Percentiles rank a stretch among this genome's conserved stretches.
Evolutionary conservation across 1,140 invertebrate species (phyloP).

Genomic region (Trachelipus rathkii): DNA sequence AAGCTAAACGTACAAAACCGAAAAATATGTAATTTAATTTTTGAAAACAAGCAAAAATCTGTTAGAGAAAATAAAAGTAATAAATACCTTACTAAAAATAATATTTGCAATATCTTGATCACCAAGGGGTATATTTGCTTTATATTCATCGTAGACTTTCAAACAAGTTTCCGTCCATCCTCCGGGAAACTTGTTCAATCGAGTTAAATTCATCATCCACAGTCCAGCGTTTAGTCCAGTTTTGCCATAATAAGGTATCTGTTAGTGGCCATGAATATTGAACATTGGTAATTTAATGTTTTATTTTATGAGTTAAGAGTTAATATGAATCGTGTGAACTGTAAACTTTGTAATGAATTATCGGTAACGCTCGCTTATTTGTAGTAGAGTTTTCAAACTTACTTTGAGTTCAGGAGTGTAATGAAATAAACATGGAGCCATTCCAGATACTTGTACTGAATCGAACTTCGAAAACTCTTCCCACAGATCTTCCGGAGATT

Average conservation of each 20-base stretch:
- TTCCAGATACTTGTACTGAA: constrained; percentile 31
- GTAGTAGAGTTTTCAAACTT: too few species aligned
- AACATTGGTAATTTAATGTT: too few species aligned
- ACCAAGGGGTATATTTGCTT: constrained; percentile 33
- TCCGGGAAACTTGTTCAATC: constrained; percentile 36
- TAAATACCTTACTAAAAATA: constrained; percentile 36
- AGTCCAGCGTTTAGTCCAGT: constrained; percentile 41
- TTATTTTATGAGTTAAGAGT: too few species aligned
- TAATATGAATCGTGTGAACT: too few species aligned
- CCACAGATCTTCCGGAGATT: constrained; percentile 41
- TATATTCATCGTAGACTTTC: constrained; percentile 30
- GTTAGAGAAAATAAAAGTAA: too few species aligned
- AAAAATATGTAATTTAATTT: too few species aligned
- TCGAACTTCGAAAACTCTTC: constrained; percentile 31
- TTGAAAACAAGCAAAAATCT: too few species aligned
- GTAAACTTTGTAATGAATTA: too few species aligned
- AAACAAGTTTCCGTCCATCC: constrained; percentile 34
- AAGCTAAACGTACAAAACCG: too few species aligned
- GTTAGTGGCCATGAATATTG: too few species aligned
- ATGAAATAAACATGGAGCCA: constrained; percentile 42
- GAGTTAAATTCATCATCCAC: constrained; percentile 41
- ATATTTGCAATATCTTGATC: constrained; percentile 43
- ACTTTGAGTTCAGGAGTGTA: constrained; percentile 22
- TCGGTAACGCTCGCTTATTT: too few species aligned
- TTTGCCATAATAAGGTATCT: constrained; percentile 37